Base-by-base conservation (phyloP, 1,140 invertebrate species). In the Aphaenogaster rudis region DNA sequence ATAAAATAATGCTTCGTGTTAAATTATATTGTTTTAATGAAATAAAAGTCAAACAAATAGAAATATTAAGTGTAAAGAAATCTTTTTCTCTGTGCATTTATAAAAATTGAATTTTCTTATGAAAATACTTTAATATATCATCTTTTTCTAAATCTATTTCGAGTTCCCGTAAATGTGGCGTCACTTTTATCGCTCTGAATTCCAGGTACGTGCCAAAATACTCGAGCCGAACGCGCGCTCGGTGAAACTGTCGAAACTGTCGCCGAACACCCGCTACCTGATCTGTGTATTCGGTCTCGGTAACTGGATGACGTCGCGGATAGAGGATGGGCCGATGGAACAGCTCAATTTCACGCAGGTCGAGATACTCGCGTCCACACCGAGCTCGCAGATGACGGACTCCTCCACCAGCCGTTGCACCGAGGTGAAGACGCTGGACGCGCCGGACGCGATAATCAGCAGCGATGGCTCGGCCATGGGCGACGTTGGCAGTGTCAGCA, bases 211-310 rank as follows among this genome's bases (percentile, higher is more conserved):
- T 72, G 97, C 97, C 2, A 97, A 97, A 94, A 95, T 97, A 76
- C 93, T 98, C 76, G 97, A 97, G 92, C 96, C 97, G 15, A 96
- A 96, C 45, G 96, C 97, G 1, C 96, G 98, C 88, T 97, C 97
- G 1, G 97, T 97, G 50, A 97, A 97, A 94, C 95, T 99, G 63
- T 96, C 96, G 36, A 96, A 97, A 90, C 95, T 99, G 72, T 96
- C 96, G 76, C 97, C 98, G 0, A 97, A 97, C 92, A 98, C 97
- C 0, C 96, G 97, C 77, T 99, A 99, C 95, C 96, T 97, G 74
- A 97, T 99, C 89, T 99, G 98, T 94, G 97, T 99, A 33, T 95
- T 98, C 81, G 98, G 98, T 3, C 95, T 98, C 42, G 97, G 97
- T 77, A 97, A 97, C 94, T 97, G 97, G 96, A 84, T 94, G 89